phyloP scores from a whole-genome alignment of 2,113 vertebrate genomes.

The Ptychochromis oligacanthus region DNA sequence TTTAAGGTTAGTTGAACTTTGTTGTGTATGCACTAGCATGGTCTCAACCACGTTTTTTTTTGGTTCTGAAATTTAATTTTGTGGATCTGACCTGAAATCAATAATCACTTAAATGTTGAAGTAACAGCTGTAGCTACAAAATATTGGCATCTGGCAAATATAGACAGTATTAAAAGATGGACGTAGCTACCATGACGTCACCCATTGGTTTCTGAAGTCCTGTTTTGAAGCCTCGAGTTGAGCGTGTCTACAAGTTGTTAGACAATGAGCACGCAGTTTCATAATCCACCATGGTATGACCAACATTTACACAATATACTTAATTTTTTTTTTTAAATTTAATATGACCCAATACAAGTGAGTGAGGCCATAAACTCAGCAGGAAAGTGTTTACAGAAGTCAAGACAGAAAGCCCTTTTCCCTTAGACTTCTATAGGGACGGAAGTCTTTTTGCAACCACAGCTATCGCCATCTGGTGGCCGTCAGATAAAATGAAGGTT shows the following conservation, averaged over 20 bases:
- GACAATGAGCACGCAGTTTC: neutral
- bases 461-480: neutral
- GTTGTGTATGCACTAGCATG: neutral
- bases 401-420: neutral
- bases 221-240: neutral
- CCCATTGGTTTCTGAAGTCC: neutral
- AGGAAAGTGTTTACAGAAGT: neutral
- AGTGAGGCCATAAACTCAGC: too few species aligned
- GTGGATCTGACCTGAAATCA: neutral
- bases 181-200: too few species aligned
- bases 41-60: neutral
- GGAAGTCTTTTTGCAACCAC: too few species aligned
- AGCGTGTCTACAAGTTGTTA: neutral
- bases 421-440: too few species aligned
- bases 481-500: neutral
- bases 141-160: neutral
- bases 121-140: neutral
- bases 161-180: neutral
- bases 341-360: too few species aligned
- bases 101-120: neutral
- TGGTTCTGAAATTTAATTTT: neutral
- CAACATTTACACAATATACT: neutral
- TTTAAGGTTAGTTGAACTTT: too few species aligned
- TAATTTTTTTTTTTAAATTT: neutral
- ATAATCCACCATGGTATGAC: neutral